Evolutionary conservation across 1,140 invertebrate genomes (phyloP), one percentile per base, ranked within the genome.

Genomic region (Drosophila ironensis): DNA sequence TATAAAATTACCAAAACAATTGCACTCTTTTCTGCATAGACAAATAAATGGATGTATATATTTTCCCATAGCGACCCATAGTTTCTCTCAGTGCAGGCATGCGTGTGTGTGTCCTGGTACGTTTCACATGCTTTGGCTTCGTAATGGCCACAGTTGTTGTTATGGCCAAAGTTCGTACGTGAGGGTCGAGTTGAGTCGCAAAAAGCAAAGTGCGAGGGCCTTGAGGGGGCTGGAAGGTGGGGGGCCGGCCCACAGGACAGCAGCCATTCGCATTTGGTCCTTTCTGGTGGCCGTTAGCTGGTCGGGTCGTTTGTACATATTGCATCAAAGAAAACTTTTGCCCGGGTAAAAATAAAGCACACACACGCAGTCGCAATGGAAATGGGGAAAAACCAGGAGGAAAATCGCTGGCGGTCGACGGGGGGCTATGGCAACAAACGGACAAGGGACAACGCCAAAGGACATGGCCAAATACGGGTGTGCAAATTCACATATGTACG

Each of bases 141-240:
- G 81, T 86, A 86, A 86, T 86, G 81, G 81, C 81, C 81, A 87
- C 75, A 86, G 81, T 86, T 86, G 78, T 86, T 86, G 81, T 86
- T 87, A 86, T 87, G 75, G 75, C 81, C 71, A 86, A 86, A 87
- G 81, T 87, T 86, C 68, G 78, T 87, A 87, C 81, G 78, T 86
- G 80, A 86, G 80, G 81, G 80, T 86, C 80, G 81, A 72, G 70
- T 59, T 68, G 59, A 72, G 48, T 60, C 24, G 66, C 64, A 40
- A 51, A 56, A 67, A 60, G 52, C 25, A 12, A 25, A 16, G 28
- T n/a, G 28, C n/a, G 1, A 8, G 51, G 24, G 8, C 4, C 30
- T 14, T 8, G 8, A 1, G 12, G 19, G 17, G 16, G n/a, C 0
- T 2, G 12, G 19, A 5, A 12, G 19, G 16, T 3, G 37, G 7